Evolutionary conservation across 1,140 invertebrate genomes (phyloP).

Genomic region (Oscheius sp.): DNA sequence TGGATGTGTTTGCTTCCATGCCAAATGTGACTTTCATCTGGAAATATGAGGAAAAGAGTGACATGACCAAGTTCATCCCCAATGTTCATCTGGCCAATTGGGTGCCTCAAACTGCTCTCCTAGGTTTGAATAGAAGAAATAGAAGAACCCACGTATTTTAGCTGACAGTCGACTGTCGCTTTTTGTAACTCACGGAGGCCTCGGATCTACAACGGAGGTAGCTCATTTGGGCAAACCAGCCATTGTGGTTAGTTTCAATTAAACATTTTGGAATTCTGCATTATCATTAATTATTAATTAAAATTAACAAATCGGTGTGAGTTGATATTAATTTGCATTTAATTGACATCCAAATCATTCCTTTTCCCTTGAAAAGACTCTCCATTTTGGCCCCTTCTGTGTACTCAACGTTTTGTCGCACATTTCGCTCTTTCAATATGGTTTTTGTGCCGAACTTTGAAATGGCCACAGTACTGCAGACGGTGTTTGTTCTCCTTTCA

Average conservation of each 20-base stretch:
- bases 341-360: too few species aligned
- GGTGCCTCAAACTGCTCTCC: slow-evolving; percentile 39
- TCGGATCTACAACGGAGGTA: slow-evolving; percentile 44
- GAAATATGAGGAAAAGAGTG: slow-evolving; percentile 37
- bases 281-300: too few species aligned
- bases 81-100: slow-evolving; percentile 33
- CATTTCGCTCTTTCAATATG: too few species aligned
- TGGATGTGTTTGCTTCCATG: slow-evolving; percentile 2
- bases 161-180: slow-evolving; percentile 39
- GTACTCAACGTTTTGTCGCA: too few species aligned
- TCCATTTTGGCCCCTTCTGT: too few species aligned
- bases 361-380: too few species aligned
- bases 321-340: too few species aligned
- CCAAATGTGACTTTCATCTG: slow-evolving; percentile 42
- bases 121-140: background rate
- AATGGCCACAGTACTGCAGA: too few species aligned
- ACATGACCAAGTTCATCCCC: slow-evolving; percentile 16
- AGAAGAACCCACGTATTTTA: slow-evolving; percentile 11
- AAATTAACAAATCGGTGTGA: too few species aligned
- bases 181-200: slow-evolving; percentile 51
- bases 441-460: too few species aligned
- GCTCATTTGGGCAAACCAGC: slow-evolving; percentile 45
- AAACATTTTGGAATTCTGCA: slow-evolving; percentile 45
- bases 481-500: too few species aligned
- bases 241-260: slow-evolving; percentile 32